phyloP scores from a whole-genome alignment of 2,888 invertebrate genomes.

The Drosophila robusta region DNA sequence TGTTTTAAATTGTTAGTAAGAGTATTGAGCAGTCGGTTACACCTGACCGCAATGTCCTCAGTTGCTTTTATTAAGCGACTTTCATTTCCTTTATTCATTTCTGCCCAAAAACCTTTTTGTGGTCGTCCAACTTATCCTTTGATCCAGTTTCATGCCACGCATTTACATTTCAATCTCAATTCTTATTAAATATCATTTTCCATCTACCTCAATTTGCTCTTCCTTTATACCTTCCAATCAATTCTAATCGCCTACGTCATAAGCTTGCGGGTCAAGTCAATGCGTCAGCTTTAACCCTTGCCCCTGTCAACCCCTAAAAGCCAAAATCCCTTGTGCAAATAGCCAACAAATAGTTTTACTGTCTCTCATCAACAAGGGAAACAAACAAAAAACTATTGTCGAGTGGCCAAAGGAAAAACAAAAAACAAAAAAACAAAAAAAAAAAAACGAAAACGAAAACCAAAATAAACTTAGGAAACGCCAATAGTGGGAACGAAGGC shows the following conservation, averaged over 20 bases:
- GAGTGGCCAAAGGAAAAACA: constrained; percentile 12
- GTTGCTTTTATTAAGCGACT: too few species aligned
- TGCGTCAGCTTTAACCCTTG: constrained; percentile 20
- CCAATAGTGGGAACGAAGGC: constrained; percentile 13
- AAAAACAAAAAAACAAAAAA: constrained; percentile 33
- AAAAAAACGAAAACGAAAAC: constrained; percentile 16
- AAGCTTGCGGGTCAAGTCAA: constrained; percentile 19
- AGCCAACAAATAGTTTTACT: constrained; percentile 56
- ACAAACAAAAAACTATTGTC: constrained; percentile 51
- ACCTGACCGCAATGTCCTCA: neutral
- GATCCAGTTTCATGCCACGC: constrained; percentile 10
- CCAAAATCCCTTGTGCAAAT: constrained; percentile 56
- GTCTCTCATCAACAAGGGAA: constrained; percentile 39
- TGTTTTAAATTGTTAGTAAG: too few species aligned
- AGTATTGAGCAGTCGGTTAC: neutral
- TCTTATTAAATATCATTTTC: constrained; percentile 36
- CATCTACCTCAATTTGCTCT: constrained; percentile 13
- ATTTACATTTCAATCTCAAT: constrained; percentile 11
- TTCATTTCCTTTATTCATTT: neutral
- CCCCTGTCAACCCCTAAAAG: neutral
- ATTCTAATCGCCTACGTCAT: constrained; percentile 46
- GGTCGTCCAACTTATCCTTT: neutral
- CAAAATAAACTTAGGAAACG: constrained; percentile 39
- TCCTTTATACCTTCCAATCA: constrained; percentile 32
- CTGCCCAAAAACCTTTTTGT: neutral